Evolutionary conservation across 30 jellyfish, hydroid and myxozoan genomes (phyloP).

Genomic region (Aurelia aurita): DNA sequence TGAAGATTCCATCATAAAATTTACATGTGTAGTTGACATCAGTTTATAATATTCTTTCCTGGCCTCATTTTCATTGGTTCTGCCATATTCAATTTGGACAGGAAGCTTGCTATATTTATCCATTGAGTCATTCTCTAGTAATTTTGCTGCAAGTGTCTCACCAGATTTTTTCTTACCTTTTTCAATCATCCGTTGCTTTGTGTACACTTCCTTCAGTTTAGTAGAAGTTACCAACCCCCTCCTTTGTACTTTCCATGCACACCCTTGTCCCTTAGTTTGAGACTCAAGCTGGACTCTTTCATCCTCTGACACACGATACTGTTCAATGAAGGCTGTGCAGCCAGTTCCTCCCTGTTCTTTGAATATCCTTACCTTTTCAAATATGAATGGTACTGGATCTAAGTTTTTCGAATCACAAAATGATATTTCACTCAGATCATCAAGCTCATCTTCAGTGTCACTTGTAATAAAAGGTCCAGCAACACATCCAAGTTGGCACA

Average conservation of each 20-base stretch:
- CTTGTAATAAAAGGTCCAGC: conserved; percentile 4
- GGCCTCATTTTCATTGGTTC: conserved; percentile 19
- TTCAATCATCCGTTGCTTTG: conserved; percentile 8
- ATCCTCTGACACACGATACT: background rate
- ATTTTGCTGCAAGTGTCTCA: conserved; percentile 12
- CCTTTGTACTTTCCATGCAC: conserved; percentile 20
- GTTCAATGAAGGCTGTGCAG: conserved; percentile 7
- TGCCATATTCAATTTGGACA: conserved; percentile 23
- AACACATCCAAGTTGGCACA: conserved; percentile 13
- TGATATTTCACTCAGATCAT: background rate
- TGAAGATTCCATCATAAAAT: conserved; percentile 1
- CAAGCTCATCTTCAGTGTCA: conserved; percentile 17
- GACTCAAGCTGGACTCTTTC: conserved; percentile 1
- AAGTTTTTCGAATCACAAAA: background rate
- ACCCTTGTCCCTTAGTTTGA: conserved; percentile 13
- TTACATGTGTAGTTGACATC: conserved; percentile 24
- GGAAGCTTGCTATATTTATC: conserved; percentile 15
- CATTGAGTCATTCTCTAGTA: conserved; percentile 17
- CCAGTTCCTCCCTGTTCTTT: conserved; percentile 11
- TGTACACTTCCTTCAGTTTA: conserved; percentile 1
- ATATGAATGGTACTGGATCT: background rate
- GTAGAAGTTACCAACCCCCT: conserved; percentile 7
- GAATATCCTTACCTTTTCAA: conserved; percentile 4
- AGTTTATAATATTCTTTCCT: conserved; percentile 1
- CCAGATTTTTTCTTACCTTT: background rate